Percentiles rank a stretch among this genome's conserved stretches.
Conservation (phyloP, 2,888 invertebrate genomes). For the Eutolmus rufibarbis region DNA sequence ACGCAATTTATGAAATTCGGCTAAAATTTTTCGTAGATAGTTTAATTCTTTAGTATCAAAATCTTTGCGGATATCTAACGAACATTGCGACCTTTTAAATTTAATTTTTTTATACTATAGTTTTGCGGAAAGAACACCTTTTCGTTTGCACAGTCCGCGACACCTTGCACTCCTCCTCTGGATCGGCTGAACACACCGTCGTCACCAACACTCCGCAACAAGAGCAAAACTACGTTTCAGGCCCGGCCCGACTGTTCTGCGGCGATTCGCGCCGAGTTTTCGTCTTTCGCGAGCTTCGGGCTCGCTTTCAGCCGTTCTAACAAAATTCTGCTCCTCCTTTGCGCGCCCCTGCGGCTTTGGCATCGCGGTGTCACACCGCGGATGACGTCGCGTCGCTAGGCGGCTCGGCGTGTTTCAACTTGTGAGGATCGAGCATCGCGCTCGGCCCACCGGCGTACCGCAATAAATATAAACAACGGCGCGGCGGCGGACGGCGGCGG, state of each 20-base stretch:
- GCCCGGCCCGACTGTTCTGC: not conserved
- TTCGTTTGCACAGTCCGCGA: not conserved
- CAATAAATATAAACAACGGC: not conserved
- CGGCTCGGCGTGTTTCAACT: not conserved
- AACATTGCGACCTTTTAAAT: not conserved
- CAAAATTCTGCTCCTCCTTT: not conserved
- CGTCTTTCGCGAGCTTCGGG: not conserved
- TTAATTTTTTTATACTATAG: not conserved
- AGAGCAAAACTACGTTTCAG: slow-evolving; percentile 6
- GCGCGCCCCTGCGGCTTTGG: not conserved
- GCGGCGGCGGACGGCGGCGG: not conserved
- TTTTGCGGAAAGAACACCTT: not conserved
- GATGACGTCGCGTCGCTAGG: not conserved
- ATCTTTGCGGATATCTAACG: not conserved
- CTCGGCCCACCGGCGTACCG: not conserved
- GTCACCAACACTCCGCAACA: slow-evolving; percentile 2
- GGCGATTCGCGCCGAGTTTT: not conserved
- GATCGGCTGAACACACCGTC: not conserved
- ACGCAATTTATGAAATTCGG: not conserved
- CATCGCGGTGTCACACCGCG: not conserved
- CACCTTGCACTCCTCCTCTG: not conserved
- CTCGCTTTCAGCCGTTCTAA: not conserved
- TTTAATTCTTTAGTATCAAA: not conserved
- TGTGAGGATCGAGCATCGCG: not conserved
- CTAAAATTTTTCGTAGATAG: not conserved